These are phyloP conservation scores for Bhutanitis thaidina DNA, from an alignment of 2,888 invertebrate genomes.

Conservation along the genomic window DNA sequence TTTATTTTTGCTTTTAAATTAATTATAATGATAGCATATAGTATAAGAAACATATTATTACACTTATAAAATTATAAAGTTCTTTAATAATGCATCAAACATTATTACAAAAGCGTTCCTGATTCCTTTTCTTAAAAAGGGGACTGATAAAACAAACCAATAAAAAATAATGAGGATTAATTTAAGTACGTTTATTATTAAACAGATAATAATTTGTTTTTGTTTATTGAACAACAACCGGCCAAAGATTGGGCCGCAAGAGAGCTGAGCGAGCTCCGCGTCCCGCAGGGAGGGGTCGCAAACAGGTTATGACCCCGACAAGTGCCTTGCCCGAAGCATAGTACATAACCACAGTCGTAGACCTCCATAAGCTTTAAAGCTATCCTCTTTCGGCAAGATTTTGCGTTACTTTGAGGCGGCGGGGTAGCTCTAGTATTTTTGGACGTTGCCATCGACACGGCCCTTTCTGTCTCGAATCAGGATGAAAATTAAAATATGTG, in stretches of 20 bases:
- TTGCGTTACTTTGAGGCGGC: conserved; percentile 28
- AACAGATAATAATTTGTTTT: conserved; percentile 21
- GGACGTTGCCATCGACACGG: conserved; percentile 50
- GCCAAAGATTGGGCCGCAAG: conserved; percentile 55
- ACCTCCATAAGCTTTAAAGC: conserved; percentile 41
- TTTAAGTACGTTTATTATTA: conserved; percentile 20
- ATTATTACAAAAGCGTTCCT: too few relatives aligned
- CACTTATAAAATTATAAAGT: too few relatives aligned
- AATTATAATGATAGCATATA: too few relatives aligned
- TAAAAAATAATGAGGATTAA: background rate
- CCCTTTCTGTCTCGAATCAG: conserved; percentile 67
- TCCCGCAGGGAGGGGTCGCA: conserved; percentile 76
- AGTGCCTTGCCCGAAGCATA: conserved; percentile 74
- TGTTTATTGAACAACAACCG: conserved; percentile 26
- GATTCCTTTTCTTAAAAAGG: background rate
- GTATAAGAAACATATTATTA: too few relatives aligned
- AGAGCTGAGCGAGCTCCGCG: conserved; percentile 56
- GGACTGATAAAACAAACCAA: background rate
- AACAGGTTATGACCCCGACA: conserved; percentile 80
- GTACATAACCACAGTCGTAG: conserved; percentile 52
- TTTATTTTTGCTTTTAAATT: too few relatives aligned
- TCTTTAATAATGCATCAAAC: too few relatives aligned
- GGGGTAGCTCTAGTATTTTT: conserved; percentile 37
- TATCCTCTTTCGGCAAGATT: conserved; percentile 32
- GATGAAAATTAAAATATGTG: conserved; percentile 67